Evolutionary conservation across 2,888 invertebrate species (phyloP).

Genomic region (Diarsia brunnea): DNA sequence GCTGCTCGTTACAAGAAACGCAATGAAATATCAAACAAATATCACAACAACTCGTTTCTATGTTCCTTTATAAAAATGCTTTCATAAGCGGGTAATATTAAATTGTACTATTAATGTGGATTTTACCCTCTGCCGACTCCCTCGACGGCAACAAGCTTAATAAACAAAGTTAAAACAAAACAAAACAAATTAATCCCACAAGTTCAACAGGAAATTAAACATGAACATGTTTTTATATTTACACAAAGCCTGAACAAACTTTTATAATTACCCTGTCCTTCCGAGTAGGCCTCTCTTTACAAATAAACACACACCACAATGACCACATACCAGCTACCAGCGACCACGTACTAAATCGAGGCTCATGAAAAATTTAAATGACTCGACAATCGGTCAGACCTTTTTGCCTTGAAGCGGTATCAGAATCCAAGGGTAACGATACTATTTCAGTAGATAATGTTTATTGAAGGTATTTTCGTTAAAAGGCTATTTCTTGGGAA

Average conservation of each 20-base stretch:
- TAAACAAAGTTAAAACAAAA: conserved; percentile 5
- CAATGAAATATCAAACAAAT: background rate
- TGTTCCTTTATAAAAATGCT: background rate
- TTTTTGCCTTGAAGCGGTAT: conserved; percentile 26
- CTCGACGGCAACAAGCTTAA: background rate
- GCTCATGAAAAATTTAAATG: conserved; percentile 56
- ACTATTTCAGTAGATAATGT: conserved; percentile 18
- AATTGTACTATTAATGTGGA: background rate
- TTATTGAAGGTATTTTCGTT: conserved; percentile 21
- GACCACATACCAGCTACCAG: conserved; percentile 18
- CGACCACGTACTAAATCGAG: conserved; percentile 21
- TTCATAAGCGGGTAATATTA: background rate
- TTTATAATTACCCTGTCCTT: background rate
- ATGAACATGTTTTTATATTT: conserved; percentile 3
- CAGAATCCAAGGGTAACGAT: conserved; percentile 17
- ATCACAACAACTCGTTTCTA: background rate
- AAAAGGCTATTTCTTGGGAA: conserved; percentile 9
- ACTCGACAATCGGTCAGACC: conserved; percentile 30
- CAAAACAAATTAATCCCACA: background rate
- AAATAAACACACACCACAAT: conserved; percentile 16
- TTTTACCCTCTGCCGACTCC: background rate
- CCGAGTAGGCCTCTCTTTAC: background rate
- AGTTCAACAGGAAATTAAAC: conserved; percentile 8
- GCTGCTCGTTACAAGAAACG: background rate
- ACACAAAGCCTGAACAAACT: conserved; percentile 20